These are phyloP conservation scores for Callocephalon fimbriatum DNA, from an alignment of 2,113 vertebrate genomes.

Conservation along the genomic window DNA sequence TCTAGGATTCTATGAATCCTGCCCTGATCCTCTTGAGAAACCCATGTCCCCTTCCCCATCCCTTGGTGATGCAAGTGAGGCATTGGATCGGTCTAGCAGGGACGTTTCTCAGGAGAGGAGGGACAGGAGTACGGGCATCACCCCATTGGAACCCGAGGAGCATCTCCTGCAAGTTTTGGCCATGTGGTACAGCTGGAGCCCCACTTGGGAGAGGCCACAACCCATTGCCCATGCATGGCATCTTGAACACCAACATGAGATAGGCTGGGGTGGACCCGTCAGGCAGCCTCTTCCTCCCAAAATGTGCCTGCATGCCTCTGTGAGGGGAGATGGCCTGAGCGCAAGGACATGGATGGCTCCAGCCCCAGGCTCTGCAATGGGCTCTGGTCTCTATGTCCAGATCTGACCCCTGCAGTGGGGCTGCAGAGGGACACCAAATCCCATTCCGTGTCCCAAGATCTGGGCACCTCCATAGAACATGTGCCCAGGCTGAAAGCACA, in stretches of 20 bases:
- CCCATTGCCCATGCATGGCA: neutral
- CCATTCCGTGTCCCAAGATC: neutral
- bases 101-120: neutral
- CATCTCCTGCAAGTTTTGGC: neutral
- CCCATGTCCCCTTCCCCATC: neutral
- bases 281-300: neutral
- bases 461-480: accelerated
- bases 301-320: neutral
- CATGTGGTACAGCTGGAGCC: neutral
- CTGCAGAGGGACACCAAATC: neutral
- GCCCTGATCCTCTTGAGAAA: neutral
- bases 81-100: neutral
- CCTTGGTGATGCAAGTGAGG: neutral
- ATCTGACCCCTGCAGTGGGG: neutral
- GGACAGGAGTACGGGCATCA: neutral
- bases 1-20: neutral
- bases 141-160: neutral
- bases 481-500: neutral
- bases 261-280: too few species aligned
- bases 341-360: accelerated
- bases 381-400: neutral
- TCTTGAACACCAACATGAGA: neutral
- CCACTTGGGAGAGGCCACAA: neutral
- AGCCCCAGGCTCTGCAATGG: neutral
- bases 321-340: neutral